Percentiles rank a stretch among this genome's conserved stretches.
Evolutionary conservation across 2,113 vertebrate species (phyloP).

Genomic region (Tinamus guttatus): DNA sequence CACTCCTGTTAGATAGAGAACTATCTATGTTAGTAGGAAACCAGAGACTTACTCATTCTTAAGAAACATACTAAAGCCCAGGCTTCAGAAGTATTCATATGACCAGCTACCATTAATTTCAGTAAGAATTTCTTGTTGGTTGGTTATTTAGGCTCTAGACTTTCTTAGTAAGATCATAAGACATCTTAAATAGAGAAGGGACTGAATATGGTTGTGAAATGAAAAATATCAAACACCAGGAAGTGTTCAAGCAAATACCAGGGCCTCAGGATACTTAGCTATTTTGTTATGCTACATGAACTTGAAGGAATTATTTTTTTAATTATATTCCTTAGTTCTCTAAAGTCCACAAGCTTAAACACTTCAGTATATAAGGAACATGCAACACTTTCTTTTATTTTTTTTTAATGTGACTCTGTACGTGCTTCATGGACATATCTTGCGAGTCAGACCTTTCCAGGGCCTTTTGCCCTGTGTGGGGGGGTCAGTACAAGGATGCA

Average conservation of each 20-base stretch:
- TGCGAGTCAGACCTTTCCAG: background rate
- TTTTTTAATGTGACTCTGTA: background rate
- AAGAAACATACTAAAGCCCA: background rate
- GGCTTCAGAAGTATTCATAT: background rate
- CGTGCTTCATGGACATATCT: background rate
- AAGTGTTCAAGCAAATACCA: background rate
- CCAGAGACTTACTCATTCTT: background rate
- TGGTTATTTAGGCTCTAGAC: background rate
- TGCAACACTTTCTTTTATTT: background rate
- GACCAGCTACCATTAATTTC: background rate
- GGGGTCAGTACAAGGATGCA: background rate
- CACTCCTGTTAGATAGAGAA: background rate
- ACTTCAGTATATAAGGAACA: background rate
- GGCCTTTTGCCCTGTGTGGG: background rate
- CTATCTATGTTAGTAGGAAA: background rate
- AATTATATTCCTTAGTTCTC: background rate
- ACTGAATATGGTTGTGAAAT: background rate
- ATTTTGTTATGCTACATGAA: background rate
- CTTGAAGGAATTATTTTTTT: background rate
- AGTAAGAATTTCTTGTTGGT: background rate
- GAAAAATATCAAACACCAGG: background rate
- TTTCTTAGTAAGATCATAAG: background rate
- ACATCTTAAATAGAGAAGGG: background rate
- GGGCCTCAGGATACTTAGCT: background rate
- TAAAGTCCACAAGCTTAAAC: background rate